Conservation (phyloP, 2,888 invertebrate species). For the Platycheirus albimanus region DNA sequence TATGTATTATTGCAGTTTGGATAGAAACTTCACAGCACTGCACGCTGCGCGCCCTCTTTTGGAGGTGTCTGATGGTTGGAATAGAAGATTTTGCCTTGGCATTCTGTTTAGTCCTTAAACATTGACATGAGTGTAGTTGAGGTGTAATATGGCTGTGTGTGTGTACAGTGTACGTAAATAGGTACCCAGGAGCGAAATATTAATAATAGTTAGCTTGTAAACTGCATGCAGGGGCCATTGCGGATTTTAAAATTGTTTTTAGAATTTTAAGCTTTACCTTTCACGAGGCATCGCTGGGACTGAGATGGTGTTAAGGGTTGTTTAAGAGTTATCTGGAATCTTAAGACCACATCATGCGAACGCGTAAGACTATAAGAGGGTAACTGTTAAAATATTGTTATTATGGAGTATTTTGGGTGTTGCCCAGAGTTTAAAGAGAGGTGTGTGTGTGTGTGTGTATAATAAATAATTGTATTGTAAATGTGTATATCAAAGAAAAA, state of each 20-base stretch:
- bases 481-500: too few relatives aligned
- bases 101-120: not conserved
- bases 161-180: not conserved
- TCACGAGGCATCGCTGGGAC: too few relatives aligned
- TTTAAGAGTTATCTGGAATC: not conserved
- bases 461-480: too few relatives aligned
- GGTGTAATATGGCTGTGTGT: not conserved
- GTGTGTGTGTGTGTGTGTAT: too few relatives aligned
- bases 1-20: conserved; percentile 44
- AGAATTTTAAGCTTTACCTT: not conserved
- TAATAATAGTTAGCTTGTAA: conserved; percentile 6
- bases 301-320: not conserved
- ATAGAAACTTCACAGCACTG: too few relatives aligned
- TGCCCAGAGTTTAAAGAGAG: too few relatives aligned
- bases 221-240: not conserved
- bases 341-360: not conserved
- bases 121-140: conserved; percentile 10
- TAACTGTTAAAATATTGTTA: too few relatives aligned
- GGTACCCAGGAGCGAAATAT: not conserved
- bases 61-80: not conserved
- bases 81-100: not conserved
- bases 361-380: not conserved
- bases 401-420: too few relatives aligned
- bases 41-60: not conserved
- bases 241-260: not conserved